Percentiles rank a stretch among this genome's conserved stretches.
Conservation (phyloP, 2,797 vertebrate genomes). For the Melanotaenia nigrans region DNA sequence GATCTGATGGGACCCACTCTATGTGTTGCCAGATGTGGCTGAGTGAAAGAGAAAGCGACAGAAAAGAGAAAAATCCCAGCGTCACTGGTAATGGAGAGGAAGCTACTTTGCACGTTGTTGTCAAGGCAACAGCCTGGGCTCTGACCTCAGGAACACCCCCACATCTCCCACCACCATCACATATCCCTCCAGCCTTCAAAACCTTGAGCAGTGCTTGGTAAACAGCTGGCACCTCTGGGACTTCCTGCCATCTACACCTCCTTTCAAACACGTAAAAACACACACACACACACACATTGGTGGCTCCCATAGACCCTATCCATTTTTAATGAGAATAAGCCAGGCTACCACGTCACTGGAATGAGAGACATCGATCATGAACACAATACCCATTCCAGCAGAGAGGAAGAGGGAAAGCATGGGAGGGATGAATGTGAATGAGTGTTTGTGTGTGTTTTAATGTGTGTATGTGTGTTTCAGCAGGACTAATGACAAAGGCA, state of each 20-base stretch:
- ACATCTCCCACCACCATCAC: slow-evolving; percentile 55
- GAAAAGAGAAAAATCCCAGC: slow-evolving; percentile 51
- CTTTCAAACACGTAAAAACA: slow-evolving; percentile 53
- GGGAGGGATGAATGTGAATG: slow-evolving; percentile 18
- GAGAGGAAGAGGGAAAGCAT: slow-evolving; percentile 38
- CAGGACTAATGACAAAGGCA: slow-evolving; percentile 57
- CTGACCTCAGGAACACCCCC: slow-evolving; percentile 73
- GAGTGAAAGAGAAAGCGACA: slow-evolving; percentile 33
- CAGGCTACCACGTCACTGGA: slow-evolving; percentile 87
- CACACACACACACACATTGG: slow-evolving; percentile 23
- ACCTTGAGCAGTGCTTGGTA: slow-evolving; percentile 71
- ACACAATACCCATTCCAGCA: slow-evolving; percentile 76
- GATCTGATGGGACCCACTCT: slow-evolving; percentile 44
- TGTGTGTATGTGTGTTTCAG: slow-evolving; percentile 32
- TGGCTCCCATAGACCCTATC: slow-evolving; percentile 72
- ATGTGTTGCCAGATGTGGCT: slow-evolving; percentile 63
- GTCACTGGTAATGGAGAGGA: slow-evolving; percentile 61
- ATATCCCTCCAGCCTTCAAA: slow-evolving; percentile 54
- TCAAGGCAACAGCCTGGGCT: slow-evolving; percentile 78
- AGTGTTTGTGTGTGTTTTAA: slow-evolving; percentile 17
- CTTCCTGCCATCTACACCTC: slow-evolving; percentile 82
- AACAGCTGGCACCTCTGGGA: slow-evolving; percentile 84
- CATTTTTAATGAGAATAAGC: slow-evolving; percentile 94
- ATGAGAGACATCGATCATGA: slow-evolving; percentile 93
- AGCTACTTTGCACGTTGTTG: slow-evolving; percentile 72